Percentiles rank a stretch among this genome's conserved stretches.
phyloP scores from a whole-genome alignment of 2,113 vertebrate species.

The Urocynchramus pylzowi region DNA sequence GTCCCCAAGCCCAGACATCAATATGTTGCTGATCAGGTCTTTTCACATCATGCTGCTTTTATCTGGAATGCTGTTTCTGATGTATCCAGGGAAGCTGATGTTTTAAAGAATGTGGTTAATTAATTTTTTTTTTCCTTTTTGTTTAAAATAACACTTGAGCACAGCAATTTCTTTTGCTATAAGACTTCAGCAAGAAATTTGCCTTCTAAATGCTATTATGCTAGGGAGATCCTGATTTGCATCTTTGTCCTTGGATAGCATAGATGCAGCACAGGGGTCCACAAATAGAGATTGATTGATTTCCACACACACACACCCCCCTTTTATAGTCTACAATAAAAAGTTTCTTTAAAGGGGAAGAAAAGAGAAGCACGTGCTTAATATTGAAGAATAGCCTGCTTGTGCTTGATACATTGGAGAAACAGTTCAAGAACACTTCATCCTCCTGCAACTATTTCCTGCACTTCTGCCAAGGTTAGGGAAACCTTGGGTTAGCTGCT shows the following conservation, averaged over 20 bases:
- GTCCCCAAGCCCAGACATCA: constrained; percentile 58
- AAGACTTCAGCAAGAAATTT: constrained; percentile 43
- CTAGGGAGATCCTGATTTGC: background rate
- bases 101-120: constrained; percentile 45
- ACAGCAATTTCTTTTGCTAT: constrained; percentile 37
- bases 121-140: constrained; percentile 1
- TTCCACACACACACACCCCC: no score
- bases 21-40: constrained; percentile 67
- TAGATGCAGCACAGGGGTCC: constrained; percentile 6
- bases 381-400: constrained; percentile 46
- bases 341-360: constrained; percentile 50
- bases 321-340: constrained; percentile 45
- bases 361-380: constrained; percentile 31
- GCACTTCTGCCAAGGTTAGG: constrained; percentile 54
- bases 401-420: constrained; percentile 15
- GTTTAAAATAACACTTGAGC: constrained; percentile 27
- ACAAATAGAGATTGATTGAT: constrained; percentile 7
- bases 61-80: constrained; percentile 58
- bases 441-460: constrained; percentile 24
- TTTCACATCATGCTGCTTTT: constrained; percentile 52
- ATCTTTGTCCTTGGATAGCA: constrained; percentile 59
- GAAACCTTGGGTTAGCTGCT: constrained; percentile 54
- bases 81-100: constrained; percentile 41
- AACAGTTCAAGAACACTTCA: constrained; percentile 65
- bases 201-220: constrained; percentile 34